These are phyloP conservation scores for Eucidaris tribuloides DNA, from an alignment of 35 echinoderm and acorn worm species.

Conservation along the genomic window DNA sequence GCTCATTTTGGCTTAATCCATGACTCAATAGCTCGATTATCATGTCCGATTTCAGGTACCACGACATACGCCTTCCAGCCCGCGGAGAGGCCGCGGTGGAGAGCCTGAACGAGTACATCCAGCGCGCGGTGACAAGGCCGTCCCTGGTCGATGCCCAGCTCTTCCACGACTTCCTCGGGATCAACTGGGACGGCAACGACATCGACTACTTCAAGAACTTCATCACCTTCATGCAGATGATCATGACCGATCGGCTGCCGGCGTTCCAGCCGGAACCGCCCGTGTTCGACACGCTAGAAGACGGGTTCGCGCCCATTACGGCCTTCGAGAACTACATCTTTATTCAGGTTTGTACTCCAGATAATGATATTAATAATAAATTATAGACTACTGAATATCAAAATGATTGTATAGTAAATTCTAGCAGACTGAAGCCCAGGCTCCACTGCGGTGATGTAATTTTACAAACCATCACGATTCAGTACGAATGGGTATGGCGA, in stretches of 20 bases:
- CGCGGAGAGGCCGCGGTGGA: neutral
- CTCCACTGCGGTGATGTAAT: too few species aligned
- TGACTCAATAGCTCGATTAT: too few species aligned
- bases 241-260: conserved; percentile 18
- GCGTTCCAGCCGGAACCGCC: conserved; percentile 54
- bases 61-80: conserved; percentile 21
- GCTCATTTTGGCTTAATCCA: too few species aligned
- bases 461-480: too few species aligned
- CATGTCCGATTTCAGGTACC: too few species aligned
- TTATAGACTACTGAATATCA: too few species aligned
- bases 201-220: conserved; percentile 33
- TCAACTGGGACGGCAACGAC: conserved; percentile 63
- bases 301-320: neutral
- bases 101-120: conserved; percentile 20
- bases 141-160: conserved; percentile 17
- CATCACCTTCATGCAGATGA: conserved; percentile 46
- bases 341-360: too few species aligned
- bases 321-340: conserved; percentile 63
- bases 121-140: neutral
- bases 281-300: conserved; percentile 29
- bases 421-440: too few species aligned
- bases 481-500: too few species aligned
- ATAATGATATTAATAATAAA: too few species aligned
- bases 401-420: too few species aligned
- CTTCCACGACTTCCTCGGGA: conserved; percentile 49